These are phyloP conservation scores for Sarcophilus harrisii DNA, from an alignment of 2,797 vertebrate genomes.

Conservation along the genomic window DNA sequence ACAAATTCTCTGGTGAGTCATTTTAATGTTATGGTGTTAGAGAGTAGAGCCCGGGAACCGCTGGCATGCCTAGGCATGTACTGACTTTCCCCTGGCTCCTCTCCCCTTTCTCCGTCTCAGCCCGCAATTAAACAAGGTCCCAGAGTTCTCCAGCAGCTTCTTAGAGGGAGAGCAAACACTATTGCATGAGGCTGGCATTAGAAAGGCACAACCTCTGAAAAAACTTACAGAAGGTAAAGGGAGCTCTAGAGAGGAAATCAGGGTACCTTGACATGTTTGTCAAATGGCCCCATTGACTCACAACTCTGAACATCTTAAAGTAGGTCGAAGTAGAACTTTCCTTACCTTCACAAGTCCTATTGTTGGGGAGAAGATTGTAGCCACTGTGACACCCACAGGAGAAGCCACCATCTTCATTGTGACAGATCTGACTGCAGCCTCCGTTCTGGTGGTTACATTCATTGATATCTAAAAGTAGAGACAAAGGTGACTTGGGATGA, in stretches of 20 bases:
- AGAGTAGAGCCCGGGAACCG: conserved; percentile 7
- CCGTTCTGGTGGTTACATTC: conserved; percentile 91
- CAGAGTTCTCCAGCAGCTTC: background rate
- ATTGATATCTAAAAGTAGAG: conserved; percentile 90
- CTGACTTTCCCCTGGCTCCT: background rate
- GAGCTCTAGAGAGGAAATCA: background rate
- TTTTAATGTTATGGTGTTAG: conserved; percentile 35
- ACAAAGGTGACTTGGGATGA: background rate
- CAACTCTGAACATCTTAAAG: background rate
- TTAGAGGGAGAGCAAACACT: background rate
- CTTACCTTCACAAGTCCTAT: conserved; percentile 91
- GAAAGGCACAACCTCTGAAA: background rate
- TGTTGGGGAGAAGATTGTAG: conserved; percentile 86
- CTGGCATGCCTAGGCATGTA: conserved; percentile 65
- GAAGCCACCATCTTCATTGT: conserved; percentile 94
- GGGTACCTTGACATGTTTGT: too few relatives aligned
- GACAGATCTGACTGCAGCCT: conserved; percentile 92
- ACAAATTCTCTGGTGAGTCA: conserved; percentile 75
- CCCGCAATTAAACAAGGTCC: background rate
- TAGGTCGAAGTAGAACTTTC: background rate
- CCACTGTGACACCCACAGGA: conserved; percentile 92
- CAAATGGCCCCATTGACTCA: background rate
- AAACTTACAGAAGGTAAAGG: background rate
- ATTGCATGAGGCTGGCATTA: background rate
- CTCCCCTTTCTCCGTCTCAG: too few relatives aligned